Evolutionary conservation across 1,140 invertebrate genomes (phyloP).

Genomic region (Teleogryllus occipitalis): DNA sequence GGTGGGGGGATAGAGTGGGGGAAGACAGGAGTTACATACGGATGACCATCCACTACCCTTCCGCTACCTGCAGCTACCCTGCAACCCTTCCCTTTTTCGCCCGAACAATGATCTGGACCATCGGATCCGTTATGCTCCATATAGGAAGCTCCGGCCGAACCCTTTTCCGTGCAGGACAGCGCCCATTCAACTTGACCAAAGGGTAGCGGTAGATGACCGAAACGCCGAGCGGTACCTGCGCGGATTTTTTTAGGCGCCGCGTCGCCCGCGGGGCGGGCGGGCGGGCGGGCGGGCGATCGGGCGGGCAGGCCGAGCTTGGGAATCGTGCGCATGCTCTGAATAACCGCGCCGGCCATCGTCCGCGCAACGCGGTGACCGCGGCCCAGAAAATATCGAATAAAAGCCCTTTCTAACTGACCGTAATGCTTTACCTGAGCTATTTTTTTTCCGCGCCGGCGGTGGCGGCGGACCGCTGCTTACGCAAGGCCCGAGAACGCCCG

Average conservation of each 20-base stretch:
- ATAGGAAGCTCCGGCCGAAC: background rate
- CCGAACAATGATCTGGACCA: background rate
- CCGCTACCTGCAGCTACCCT: background rate
- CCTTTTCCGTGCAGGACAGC: background rate
- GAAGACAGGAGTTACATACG: no score
- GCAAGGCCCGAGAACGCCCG: background rate
- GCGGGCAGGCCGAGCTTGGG: background rate
- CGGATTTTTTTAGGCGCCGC: background rate
- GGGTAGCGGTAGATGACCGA: background rate
- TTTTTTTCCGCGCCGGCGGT: no score
- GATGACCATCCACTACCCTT: background rate
- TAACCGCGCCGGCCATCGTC: background rate
- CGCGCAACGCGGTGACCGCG: background rate
- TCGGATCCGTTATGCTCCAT: background rate
- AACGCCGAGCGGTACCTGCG: background rate
- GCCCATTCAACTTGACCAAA: background rate
- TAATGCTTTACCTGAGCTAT: background rate
- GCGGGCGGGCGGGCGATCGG: no score
- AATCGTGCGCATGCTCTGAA: background rate
- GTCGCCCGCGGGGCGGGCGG: background rate
- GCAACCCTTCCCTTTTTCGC: background rate
- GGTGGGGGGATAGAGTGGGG: no score
- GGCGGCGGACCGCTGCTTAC: background rate
- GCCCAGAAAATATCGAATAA: conserved; percentile 4
- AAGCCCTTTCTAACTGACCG: background rate